Base-by-base conservation (phyloP, 2,797 vertebrate species). In the Hydrolagus colliei region DNA sequence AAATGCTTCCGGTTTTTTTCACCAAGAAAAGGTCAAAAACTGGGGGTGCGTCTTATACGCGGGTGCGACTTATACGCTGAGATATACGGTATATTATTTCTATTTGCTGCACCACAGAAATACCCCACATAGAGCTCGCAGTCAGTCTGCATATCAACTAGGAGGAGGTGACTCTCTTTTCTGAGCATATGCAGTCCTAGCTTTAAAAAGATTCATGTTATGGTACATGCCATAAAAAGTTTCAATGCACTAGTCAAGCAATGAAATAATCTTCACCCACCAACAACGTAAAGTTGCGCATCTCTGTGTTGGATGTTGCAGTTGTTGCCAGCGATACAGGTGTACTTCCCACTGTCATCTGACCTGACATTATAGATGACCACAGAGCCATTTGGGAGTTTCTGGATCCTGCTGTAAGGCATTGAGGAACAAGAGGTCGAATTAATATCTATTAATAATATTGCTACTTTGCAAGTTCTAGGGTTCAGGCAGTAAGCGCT, bases 271-370 rank as follows among this genome's bases (percentile, higher is more conserved):
- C n/a, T 41, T 32, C 32, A 89, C 96, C 93, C 92, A 99, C 98
- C 97, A 87, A 99, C 98, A 0, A 98, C 97, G 0, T 95, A 96
- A 2, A 99, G 96, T 88, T 95, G 95, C 62, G 96, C 96, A 86
- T 95, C 94, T 0, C 93, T 92, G 90, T 97, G 95, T 89, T 94
- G 95, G 93, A 99, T 98, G 93, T 94, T 96, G 92, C 98, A 99
- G 92, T 95, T 98, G 91, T 99, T 99, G 87, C 98, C 98, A 0
- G 97, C 97, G 0, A 99, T 96, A 88, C 98, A 99, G 0, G 97
- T 98, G 85, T 99, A 99, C 86, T 92, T 94, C 86, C 97, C 97
- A 0, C 97, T 96, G 91, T 99, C 97, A 41, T 98, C 97, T 0
- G 94, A 94, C 74, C 93, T 95, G 86, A 99, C 97, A 0, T 97